phyloP scores from a whole-genome alignment of 1,140 invertebrate genomes.

The Colletes latitarsis region DNA sequence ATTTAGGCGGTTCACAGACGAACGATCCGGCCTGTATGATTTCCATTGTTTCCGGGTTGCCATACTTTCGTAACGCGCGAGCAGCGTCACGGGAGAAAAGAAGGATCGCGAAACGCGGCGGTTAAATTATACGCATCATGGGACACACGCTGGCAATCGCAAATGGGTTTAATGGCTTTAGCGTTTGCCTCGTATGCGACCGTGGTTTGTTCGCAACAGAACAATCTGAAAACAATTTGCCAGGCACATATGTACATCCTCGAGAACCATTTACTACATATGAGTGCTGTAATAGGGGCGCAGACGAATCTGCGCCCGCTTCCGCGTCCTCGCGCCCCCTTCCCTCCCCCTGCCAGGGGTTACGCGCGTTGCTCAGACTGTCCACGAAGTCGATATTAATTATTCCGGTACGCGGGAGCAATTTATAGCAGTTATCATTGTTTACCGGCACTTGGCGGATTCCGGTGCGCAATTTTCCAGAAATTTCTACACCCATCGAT shows the following conservation, averaged over 20 bases:
- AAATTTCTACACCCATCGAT: slow-evolving; percentile 35
- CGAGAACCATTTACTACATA: slow-evolving; percentile 55
- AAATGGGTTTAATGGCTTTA: slow-evolving; percentile 59
- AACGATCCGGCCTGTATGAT: background rate
- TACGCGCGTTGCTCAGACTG: slow-evolving; percentile 41
- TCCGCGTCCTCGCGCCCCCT: background rate
- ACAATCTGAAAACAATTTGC: slow-evolving; percentile 66
- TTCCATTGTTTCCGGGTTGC: too few species aligned
- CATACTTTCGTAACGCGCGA: background rate
- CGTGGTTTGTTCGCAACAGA: slow-evolving; percentile 60
- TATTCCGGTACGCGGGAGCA: slow-evolving; percentile 43
- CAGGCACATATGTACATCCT: slow-evolving; percentile 48
- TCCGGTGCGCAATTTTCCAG: slow-evolving; percentile 12
- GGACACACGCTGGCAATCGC: slow-evolving; percentile 44
- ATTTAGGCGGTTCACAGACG: too few species aligned
- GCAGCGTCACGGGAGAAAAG: slow-evolving; percentile 17
- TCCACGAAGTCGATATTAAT: slow-evolving; percentile 63
- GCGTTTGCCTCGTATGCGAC: slow-evolving; percentile 51
- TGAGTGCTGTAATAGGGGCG: slow-evolving; percentile 35
- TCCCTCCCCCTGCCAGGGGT: background rate
- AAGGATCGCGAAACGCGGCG: slow-evolving; percentile 14
- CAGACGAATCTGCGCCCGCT: slow-evolving; percentile 42
- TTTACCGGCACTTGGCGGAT: slow-evolving; percentile 21
- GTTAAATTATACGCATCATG: slow-evolving; percentile 48
- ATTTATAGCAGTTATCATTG: slow-evolving; percentile 58